phyloP scores from a whole-genome alignment of 2,888 invertebrate species.

The Ganaspis brasiliensis region DNA sequence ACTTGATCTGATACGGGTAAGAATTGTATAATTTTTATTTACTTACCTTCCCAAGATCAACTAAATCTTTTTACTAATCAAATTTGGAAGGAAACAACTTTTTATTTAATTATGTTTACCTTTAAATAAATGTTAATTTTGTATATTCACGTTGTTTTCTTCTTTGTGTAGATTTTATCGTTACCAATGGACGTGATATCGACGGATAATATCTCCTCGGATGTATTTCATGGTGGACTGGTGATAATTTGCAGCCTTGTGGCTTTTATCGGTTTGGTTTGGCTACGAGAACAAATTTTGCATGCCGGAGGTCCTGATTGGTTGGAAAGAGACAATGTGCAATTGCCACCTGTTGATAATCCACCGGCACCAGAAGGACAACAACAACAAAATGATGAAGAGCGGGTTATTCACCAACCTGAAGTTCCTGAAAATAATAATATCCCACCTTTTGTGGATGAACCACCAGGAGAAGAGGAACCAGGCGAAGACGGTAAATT shows the following conservation, averaged over 20 bases:
- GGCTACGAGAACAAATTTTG: constrained; percentile 98
- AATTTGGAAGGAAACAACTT: too few relatives aligned
- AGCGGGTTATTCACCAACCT: constrained; percentile 68
- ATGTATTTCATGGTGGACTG: constrained; percentile 97
- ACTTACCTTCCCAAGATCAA: too few relatives aligned
- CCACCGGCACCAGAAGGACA: constrained; percentile 80
- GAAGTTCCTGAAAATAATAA: constrained; percentile 78
- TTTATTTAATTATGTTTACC: too few relatives aligned
- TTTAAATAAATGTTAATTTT: background rate
- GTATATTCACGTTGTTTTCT: background rate
- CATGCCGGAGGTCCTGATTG: constrained; percentile 99
- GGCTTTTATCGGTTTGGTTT: constrained; percentile 97
- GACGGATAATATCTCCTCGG: constrained; percentile 94
- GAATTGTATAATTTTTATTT: too few relatives aligned
- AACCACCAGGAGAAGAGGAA: constrained; percentile 74
- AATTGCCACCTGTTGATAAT: constrained; percentile 81
- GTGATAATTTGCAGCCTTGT: constrained; percentile 98
- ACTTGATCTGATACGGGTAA: constrained; percentile 87
- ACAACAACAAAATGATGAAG: constrained; percentile 68
- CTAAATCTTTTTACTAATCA: too few relatives aligned
- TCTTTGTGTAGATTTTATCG: constrained; percentile 83
- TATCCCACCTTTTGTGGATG: constrained; percentile 77
- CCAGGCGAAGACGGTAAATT: constrained; percentile 67
- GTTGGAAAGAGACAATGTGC: constrained; percentile 88
- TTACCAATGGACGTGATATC: constrained; percentile 96